Conservation (phyloP, 64 coral and sea anemone species). For the Montipora efflorescens region DNA sequence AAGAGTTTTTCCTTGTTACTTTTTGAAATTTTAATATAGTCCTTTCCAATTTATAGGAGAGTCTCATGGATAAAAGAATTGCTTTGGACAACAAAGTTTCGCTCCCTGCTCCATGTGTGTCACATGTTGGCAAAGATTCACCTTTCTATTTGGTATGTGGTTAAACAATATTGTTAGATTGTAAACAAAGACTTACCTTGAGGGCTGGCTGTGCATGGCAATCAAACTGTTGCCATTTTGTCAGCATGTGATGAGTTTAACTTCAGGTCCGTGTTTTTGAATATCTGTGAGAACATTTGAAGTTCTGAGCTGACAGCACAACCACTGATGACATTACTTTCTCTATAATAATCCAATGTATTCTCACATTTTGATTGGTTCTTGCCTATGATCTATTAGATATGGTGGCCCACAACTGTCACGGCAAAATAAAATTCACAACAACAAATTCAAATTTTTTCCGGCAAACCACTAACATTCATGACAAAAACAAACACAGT, state of each 20-base stretch:
- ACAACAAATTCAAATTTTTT: too few relatives aligned
- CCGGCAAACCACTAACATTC: too few relatives aligned
- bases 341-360: too few relatives aligned
- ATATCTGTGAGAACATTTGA: conserved; percentile 75
- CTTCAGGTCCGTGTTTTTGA: conserved; percentile 97
- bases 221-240: neutral
- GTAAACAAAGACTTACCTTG: too few relatives aligned
- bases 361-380: too few relatives aligned
- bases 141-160: conserved; percentile 91
- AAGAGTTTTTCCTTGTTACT: too few relatives aligned
- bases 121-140: conserved; percentile 56
- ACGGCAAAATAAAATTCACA: too few relatives aligned
- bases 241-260: conserved; percentile 87
- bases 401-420: too few relatives aligned
- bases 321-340: neutral
- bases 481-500: too few relatives aligned
- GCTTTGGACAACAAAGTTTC: conserved; percentile 69
- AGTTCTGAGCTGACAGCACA: conserved; percentile 90
- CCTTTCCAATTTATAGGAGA: neutral
- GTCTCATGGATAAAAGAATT: conserved; percentile 60
- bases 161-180: neutral
- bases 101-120: conserved; percentile 11
- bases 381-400: too few relatives aligned
- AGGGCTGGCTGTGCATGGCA: neutral
- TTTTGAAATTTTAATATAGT: neutral